Evolutionary conservation across 1,140 invertebrate species (phyloP).

Genomic region (Fopius arisanus): DNA sequence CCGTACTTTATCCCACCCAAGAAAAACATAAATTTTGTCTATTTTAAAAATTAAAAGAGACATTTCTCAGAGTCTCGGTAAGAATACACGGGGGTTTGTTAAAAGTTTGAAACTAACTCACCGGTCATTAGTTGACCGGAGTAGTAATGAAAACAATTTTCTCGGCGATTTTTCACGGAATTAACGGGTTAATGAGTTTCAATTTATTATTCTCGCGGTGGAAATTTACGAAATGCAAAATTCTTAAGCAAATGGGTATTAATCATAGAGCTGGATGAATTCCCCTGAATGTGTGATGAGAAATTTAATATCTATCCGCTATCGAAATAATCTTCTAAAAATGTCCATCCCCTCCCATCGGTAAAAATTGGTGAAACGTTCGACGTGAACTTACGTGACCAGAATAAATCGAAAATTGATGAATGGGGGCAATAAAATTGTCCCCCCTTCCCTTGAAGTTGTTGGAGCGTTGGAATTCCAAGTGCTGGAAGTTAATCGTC

Average conservation of each 20-base stretch:
- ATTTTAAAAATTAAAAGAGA: not conserved
- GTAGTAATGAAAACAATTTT: not conserved
- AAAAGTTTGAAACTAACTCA: not conserved
- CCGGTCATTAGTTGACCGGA: not conserved
- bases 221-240: not conserved
- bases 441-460: not conserved
- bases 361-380: not conserved
- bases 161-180: no score
- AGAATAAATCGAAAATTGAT: not conserved
- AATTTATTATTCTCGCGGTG: not conserved
- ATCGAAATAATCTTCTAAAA: not conserved
- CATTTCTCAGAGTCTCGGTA: not conserved
- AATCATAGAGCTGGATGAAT: no score
- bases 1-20: conserved; percentile 2
- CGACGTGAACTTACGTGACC: not conserved
- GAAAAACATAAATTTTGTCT: not conserved
- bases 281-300: no score
- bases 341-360: not conserved
- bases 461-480: not conserved
- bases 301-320: not conserved
- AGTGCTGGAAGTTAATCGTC: conserved; percentile 1
- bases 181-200: no score
- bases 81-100: not conserved
- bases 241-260: no score
- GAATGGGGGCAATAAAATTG: conserved; percentile 1